A percentile compares a stretch with the other conserved stretches of the same genome.
phyloP scores from a whole-genome alignment of 2,888 invertebrate species.

The Xestoiulus laeticollis region DNA sequence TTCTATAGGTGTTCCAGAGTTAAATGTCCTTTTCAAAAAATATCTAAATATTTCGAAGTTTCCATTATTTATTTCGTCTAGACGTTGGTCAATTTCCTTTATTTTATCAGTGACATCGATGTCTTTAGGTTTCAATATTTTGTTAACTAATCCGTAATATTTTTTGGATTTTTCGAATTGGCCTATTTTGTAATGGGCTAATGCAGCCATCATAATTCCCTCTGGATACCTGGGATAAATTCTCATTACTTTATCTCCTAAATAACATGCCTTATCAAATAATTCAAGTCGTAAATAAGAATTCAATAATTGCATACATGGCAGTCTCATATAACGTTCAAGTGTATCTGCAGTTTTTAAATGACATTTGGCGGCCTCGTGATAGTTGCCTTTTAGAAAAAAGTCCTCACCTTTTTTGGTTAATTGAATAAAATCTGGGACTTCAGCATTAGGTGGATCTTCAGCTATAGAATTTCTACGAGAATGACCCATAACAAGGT shows the following conservation, averaged over 20 bases:
- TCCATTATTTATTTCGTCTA: background rate
- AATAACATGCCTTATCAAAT: no score
- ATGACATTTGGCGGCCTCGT: no score
- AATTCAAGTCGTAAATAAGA: no score
- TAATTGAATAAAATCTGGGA: background rate
- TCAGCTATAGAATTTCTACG: background rate
- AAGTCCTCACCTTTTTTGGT: no score
- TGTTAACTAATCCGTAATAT: background rate
- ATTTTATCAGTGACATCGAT: background rate
- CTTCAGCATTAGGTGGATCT: background rate
- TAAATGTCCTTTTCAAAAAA: background rate
- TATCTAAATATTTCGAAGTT: background rate
- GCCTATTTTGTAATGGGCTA: background rate
- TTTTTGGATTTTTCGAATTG: background rate
- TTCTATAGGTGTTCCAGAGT: background rate
- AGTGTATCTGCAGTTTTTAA: no score
- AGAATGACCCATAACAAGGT: background rate
- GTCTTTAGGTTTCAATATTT: background rate
- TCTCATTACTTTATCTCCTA: no score
- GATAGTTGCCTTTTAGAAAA: no score
- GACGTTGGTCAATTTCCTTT: background rate
- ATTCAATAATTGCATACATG: no score
- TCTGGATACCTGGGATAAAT: no score
- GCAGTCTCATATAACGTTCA: no score
- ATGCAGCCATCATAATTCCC: background rate